These are phyloP conservation scores for Apodemus sylvaticus DNA, from an alignment of 2,113 vertebrate genomes.

Conservation along the genomic window DNA sequence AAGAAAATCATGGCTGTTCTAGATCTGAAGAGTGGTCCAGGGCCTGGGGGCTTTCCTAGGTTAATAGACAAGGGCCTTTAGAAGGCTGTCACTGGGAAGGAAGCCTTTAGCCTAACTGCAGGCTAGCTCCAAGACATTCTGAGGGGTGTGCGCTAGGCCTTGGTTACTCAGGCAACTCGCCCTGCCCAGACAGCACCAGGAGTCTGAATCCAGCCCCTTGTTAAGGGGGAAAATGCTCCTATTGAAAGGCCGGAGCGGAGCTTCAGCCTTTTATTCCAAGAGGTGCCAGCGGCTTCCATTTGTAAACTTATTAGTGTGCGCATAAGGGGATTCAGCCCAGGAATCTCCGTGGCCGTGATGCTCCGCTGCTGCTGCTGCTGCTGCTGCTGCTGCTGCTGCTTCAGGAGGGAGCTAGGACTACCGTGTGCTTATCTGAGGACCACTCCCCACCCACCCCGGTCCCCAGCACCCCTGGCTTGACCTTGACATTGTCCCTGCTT, in stretches of 20 bases:
- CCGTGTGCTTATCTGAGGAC: slow-evolving; percentile 20
- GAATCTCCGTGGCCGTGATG: neutral
- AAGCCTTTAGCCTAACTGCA: neutral
- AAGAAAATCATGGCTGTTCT: neutral
- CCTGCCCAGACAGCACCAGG: slow-evolving; percentile 76
- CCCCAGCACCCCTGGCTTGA: no score
- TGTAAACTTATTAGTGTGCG: slow-evolving; percentile 9
- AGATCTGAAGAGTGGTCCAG: neutral
- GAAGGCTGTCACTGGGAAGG: neutral
- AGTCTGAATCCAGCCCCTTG: slow-evolving; percentile 87
- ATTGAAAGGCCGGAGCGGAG: slow-evolving; percentile 79
- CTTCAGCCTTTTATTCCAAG: slow-evolving; percentile 76
- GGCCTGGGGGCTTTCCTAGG: slow-evolving; percentile 9
- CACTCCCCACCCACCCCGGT: fast-evolving
- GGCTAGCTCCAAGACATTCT: neutral
- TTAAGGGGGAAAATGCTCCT: slow-evolving; percentile 84
- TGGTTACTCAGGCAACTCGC: slow-evolving; percentile 86
- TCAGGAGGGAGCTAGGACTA: neutral
- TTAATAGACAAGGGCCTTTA: neutral
- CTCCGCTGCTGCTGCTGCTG: no score
- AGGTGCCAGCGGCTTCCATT: slow-evolving; percentile 56
- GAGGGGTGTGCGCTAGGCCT: slow-evolving; percentile 52
- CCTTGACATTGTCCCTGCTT: neutral
- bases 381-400: neutral
- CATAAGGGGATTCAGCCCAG: neutral